A percentile compares a stretch with the other conserved stretches of the same genome.
Evolutionary conservation across 2,113 vertebrate species (phyloP).

Genomic region (Sylvia atricapilla): DNA sequence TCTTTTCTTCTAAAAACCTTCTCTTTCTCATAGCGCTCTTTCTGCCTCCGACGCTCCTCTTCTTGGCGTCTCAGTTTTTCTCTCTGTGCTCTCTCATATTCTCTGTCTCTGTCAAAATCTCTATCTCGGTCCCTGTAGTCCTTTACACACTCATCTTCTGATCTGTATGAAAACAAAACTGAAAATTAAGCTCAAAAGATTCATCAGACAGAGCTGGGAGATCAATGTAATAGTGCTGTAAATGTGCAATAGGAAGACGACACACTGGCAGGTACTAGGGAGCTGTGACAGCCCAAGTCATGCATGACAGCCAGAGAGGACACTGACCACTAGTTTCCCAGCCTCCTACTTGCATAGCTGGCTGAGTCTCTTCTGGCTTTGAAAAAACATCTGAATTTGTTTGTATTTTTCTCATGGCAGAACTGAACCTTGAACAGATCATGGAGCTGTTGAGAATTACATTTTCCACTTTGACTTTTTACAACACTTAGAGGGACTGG

Average conservation of each 20-base stretch:
- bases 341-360: not conserved
- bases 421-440: not conserved
- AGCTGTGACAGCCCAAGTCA: slow-evolving; percentile 7
- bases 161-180: slow-evolving; percentile 75
- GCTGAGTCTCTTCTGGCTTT: not conserved
- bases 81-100: slow-evolving; percentile 83
- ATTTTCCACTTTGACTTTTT: not conserved
- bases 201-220: slow-evolving; percentile 31
- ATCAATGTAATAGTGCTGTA: slow-evolving; percentile 34
- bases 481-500: not conserved
- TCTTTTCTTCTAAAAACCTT: slow-evolving; percentile 85
- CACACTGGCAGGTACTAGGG: slow-evolving; percentile 33
- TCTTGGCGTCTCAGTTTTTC: slow-evolving; percentile 88
- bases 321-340: not conserved
- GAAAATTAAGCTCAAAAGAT: slow-evolving; percentile 62
- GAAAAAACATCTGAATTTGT: not conserved
- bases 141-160: slow-evolving; percentile 83
- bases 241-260: not conserved
- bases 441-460: not conserved
- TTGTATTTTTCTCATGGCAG: not conserved
- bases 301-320: slow-evolving; percentile 16
- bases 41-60: slow-evolving; percentile 88
- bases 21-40: slow-evolving; percentile 90
- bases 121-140: slow-evolving; percentile 87
- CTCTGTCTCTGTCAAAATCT: slow-evolving; percentile 84